Evolutionary conservation across 2,888 invertebrate species (phyloP), one percentile per base, ranked within the genome.

Genomic region (Oligia strigilis): DNA sequence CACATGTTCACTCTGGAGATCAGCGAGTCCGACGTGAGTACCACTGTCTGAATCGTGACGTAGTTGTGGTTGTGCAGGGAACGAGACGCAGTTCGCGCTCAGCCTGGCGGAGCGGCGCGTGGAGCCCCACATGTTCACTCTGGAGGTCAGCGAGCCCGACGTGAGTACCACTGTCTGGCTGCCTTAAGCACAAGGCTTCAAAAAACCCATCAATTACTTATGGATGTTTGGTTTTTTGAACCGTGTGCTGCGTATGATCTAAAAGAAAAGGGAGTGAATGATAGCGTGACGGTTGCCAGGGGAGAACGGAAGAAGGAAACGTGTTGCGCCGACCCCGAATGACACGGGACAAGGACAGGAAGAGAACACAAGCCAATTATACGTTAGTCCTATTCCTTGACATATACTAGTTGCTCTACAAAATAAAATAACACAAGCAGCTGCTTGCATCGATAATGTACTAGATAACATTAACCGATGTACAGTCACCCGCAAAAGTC

Each of bases 21-120:
- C 49, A 77, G 23, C 36, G 77, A 71, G 40, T 43, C 77, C 0
- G 52, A 73, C 46, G 82, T 82, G 65, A 82, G 82, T 82, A 77
- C n/a, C 17, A 23, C 67, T 43, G 4, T 43, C 8, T 23, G 6
- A 1, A 29, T 29, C 0, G 29, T 29, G 62, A 72, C 49, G 6
- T 49, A 67, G 13, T 40, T 69, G 23, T 74, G 49, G 6, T 74
- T 77, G 13, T 65, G 13, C 46, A 77, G 77, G 77, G 19, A 77
- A 65, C 14, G 36, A 77, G 55, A 46, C 70, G 14, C 62, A 65
- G n/a, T 23, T 65, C 4, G 52, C 23, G 36, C 13, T 60, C 36
- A 55, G 11, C 14, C 49, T 46, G 65, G 46, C 36, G 60, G 76
- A 58, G 36, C 72, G 43, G n/a, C 65, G 46, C 60, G 46, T 82